Evolutionary conservation across 2,113 vertebrate genomes (phyloP), one percentile per base, ranked within the genome.

Genomic region (Motacilla alba): DNA sequence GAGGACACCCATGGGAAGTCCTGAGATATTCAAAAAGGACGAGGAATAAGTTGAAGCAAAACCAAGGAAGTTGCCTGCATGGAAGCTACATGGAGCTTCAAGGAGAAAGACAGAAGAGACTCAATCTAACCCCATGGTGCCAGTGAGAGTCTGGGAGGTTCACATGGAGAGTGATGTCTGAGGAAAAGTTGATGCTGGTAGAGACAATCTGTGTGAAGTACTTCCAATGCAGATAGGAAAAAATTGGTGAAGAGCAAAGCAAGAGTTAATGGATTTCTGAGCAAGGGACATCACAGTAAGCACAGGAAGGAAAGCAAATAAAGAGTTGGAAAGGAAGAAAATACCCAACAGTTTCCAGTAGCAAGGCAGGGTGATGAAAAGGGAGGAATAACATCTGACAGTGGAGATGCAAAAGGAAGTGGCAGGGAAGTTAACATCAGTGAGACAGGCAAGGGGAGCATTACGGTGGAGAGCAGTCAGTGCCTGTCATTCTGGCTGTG

Each of bases 241-340:
- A 56, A 87, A 76, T 4, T 15, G 17, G 7, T 20, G 47, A 79
- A 83, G 31, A 76, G 26, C 15, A 88, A 88, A 85, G 26, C 14
- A 82, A 90, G 92, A 88, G 58, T 69, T 94, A 74, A 90, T 50
- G n/a, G 21, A 19, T 81, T 78, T 37, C 60, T 52, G 39, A 49
- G n/a, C 39, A 89, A 92, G 47, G 10, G n/a, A 74, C 3, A 3
- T 67, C 7, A 4, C 23, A 50, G 21, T 47, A 58, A 88, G 39
- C 59, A 81, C 43, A 67, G 83, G 83, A 93, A 90, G 68, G 39
- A 92, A 93, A 89, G 62, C 39, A 88, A 92, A 90, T 30, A 46
- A 82, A 92, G 16, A 75, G 30, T 19, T 87, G 83, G 80, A 92
- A 92, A 93, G 83, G 72, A 95, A 93, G 68, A 95, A 94, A 90